Evolutionary conservation across 2,113 vertebrate genomes (phyloP), one percentile per base, ranked within the genome.

Genomic region (Salvator merianae): DNA sequence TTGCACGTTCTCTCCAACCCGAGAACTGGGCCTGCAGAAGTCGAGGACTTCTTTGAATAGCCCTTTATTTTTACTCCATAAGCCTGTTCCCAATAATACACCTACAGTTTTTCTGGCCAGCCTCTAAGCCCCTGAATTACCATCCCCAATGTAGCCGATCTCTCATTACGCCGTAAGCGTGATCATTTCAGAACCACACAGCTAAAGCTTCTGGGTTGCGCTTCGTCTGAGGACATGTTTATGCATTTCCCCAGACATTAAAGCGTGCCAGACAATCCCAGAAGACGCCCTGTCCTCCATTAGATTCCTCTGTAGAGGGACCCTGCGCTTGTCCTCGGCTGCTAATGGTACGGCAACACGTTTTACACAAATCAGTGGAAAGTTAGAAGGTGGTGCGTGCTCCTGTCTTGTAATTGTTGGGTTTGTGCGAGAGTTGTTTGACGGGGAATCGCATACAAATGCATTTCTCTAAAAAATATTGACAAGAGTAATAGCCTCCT

Each of bases 401-500:
- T n/a, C 68, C 38, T 18, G 24, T 71, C 83, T 70, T 73, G 30
- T 65, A 79, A 79, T 79, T 72, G 69, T 63, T 50, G 77, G 68
- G 68, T 65, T 71, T 79, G 55, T 38, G 53, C 34, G 16, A 36
- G 30, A 10, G n/a, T 22, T 36, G 68, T n/a, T 72, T 40, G 68
- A 30, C 55, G 83, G 59, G 63, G 59, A 85, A 34, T 55, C 68
- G 38, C 66, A 72, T 13, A 63, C 76, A 36, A 85, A 73, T 73
- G 70, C 18, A 72, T 72, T 65, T 79, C 83, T 79, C 76, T 79
- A 62, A 84, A 84, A 72, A 82, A 63, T 72, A 65, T 72, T 53
- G 66, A 72, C 74, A 78, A 82, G 68, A 73, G 80, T 78, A 78
- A 72, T 78, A 47, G 79, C 74, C 85, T 86, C 80, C 74, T 65